Conservation (phyloP, 2,113 vertebrate species). For the Pituophis catenifer region DNA sequence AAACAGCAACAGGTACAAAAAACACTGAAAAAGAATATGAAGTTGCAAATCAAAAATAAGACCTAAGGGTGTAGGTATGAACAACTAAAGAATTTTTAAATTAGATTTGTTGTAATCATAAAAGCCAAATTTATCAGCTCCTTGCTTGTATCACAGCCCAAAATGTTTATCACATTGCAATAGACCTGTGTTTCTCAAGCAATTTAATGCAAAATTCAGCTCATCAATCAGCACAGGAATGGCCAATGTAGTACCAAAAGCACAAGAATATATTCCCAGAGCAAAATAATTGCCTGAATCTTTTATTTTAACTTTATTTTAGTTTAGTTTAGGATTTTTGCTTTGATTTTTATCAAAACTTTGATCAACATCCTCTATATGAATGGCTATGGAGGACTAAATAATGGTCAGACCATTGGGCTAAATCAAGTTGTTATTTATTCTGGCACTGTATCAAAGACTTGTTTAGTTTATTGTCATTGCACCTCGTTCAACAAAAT, state of each 20-base stretch:
- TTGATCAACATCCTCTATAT: background rate
- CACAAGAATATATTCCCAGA: background rate
- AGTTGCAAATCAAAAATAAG: background rate
- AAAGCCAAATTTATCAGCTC: background rate
- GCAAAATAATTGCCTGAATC: background rate
- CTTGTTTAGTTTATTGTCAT: no score
- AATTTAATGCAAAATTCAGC: background rate
- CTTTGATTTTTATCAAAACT: background rate
- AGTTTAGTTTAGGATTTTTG: no score
- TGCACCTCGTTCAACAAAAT: no score
- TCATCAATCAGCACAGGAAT: background rate
- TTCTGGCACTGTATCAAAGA: no score
- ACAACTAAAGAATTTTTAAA: background rate
- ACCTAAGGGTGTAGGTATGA: fast-evolving
- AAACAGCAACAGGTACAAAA: background rate
- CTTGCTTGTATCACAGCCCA: background rate
- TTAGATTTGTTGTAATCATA: background rate
- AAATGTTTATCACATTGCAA: background rate
- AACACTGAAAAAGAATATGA: background rate
- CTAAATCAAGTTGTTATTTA: background rate
- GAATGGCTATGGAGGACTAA: background rate
- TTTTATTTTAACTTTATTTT: background rate
- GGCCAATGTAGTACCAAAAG: background rate
- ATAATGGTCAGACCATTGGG: background rate
- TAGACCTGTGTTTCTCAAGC: background rate